Percentiles rank a stretch among this genome's conserved stretches.
These are phyloP conservation scores for Mustelus asterias DNA, from an alignment of 2,113 vertebrate genomes.

Conservation along the genomic window DNA sequence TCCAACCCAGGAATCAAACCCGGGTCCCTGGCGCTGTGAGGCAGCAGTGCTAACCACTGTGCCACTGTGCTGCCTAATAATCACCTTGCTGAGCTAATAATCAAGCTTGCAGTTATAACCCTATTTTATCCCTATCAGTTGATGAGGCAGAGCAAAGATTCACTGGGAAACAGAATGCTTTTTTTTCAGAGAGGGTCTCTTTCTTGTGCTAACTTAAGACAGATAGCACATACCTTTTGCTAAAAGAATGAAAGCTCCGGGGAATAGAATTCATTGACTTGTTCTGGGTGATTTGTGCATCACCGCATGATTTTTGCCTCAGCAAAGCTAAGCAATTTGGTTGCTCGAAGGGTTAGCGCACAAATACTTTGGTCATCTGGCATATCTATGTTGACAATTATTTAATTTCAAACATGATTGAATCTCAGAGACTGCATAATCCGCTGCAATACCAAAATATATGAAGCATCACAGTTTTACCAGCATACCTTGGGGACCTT, in stretches of 20 bases:
- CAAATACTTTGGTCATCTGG: background rate
- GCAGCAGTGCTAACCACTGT: too few species aligned
- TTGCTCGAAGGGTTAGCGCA: background rate
- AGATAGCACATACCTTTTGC: background rate
- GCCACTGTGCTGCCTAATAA: too few species aligned
- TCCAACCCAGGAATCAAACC: too few species aligned
- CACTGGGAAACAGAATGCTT: background rate
- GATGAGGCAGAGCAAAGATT: background rate
- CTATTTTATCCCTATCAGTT: background rate
- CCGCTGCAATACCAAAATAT: conserved; percentile 17
- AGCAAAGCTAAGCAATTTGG: conserved; percentile 4
- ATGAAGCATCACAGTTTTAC: background rate
- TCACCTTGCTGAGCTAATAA: background rate
- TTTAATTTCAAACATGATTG: conserved; percentile 1
- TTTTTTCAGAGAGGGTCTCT: background rate
- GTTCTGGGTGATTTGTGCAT: background rate
- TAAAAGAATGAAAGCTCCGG: background rate
- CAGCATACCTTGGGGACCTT: conserved; percentile 12
- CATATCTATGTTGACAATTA: conserved; percentile 26
- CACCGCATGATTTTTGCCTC: background rate
- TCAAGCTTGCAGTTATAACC: background rate
- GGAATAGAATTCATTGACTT: background rate
- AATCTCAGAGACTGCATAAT: background rate
- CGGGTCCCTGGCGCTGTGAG: too few species aligned
- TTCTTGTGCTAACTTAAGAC: background rate